Percentiles rank a stretch among this genome's conserved stretches.
phyloP scores from a whole-genome alignment of 1,140 invertebrate species.

The Ceratosolen solmsi region DNA sequence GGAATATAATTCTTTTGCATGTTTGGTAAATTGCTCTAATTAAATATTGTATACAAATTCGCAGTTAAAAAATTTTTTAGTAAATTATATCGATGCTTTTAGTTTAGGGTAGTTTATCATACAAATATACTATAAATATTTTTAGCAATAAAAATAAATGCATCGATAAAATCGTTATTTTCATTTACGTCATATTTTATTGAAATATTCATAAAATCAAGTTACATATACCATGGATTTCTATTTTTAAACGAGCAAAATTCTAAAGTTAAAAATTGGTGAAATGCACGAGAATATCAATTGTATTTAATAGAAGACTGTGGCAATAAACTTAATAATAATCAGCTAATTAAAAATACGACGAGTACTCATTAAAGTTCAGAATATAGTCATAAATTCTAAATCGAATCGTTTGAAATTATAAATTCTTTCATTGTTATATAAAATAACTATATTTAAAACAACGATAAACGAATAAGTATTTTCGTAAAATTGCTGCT shows the following conservation, averaged over 20 bases:
- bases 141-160: neutral
- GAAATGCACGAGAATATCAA: too few relatives aligned
- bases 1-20: too few relatives aligned
- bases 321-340: neutral
- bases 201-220: neutral
- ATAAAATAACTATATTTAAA: too few relatives aligned
- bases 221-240: neutral
- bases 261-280: too few relatives aligned
- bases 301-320: too few relatives aligned
- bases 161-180: constrained; percentile 1
- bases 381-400: too few relatives aligned
- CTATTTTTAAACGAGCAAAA: neutral
- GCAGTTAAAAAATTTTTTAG: neutral
- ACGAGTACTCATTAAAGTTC: neutral
- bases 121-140: neutral
- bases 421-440: too few relatives aligned
- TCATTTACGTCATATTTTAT: constrained; percentile 16
- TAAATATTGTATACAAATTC: too few relatives aligned
- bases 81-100: neutral
- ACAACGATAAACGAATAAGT: too few relatives aligned
- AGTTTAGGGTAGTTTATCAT: neutral
- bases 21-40: too few relatives aligned
- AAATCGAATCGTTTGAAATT: too few relatives aligned
- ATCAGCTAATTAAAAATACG: neutral
- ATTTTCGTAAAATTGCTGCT: too few relatives aligned